phyloP scores from a whole-genome alignment of 2,888 invertebrate genomes.

The Hetaerina titia region DNA sequence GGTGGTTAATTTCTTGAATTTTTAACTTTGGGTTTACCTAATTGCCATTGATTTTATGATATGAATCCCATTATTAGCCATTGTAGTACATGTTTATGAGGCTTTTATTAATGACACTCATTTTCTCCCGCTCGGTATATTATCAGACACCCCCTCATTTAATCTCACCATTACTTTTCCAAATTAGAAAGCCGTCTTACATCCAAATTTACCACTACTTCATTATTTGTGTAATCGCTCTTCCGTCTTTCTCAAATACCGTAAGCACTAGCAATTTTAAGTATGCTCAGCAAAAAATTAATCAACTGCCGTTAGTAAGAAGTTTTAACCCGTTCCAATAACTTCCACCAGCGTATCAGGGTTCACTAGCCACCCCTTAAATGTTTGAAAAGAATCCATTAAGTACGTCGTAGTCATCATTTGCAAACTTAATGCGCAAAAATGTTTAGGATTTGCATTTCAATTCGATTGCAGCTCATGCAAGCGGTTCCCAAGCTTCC shows the following conservation, averaged over 20 bases:
- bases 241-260: not conserved
- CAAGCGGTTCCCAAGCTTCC: not conserved
- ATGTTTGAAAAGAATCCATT: not conserved
- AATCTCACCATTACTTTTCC: not conserved
- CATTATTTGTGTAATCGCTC: not conserved
- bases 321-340: not conserved
- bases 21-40: too few relatives aligned
- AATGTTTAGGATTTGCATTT: not conserved
- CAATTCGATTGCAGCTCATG: not conserved
- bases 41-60: too few relatives aligned
- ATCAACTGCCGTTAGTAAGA: not conserved
- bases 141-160: not conserved
- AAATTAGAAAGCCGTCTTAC: not conserved
- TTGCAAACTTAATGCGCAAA: not conserved
- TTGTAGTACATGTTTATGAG: not conserved
- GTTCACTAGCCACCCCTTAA: not conserved
- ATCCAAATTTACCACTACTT: not conserved
- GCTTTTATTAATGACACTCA: not conserved
- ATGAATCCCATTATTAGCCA: not conserved
- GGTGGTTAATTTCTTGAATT: too few relatives aligned
- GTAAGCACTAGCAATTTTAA: not conserved
- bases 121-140: not conserved
- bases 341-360: not conserved
- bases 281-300: not conserved
- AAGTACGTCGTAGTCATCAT: not conserved